These are phyloP conservation scores for Parnassius apollo DNA, from an alignment of 2,888 invertebrate species.

Conservation along the genomic window DNA sequence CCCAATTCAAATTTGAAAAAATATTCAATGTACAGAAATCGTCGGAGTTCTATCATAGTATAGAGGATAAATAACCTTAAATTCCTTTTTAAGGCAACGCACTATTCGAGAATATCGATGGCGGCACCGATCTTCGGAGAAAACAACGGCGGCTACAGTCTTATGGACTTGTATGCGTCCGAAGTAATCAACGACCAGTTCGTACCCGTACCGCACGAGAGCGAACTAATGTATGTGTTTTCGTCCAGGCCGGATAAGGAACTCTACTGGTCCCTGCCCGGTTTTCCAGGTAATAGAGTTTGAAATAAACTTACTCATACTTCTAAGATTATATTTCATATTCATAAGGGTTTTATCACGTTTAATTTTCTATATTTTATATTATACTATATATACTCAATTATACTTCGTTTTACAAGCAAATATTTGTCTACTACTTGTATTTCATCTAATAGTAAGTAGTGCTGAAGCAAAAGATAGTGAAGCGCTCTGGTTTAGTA, in stretches of 20 bases:
- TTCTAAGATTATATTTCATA: neutral
- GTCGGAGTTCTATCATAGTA: no score
- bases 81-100: constrained; percentile 47
- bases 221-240: constrained; percentile 67
- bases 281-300: constrained; percentile 57
- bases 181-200: constrained; percentile 59
- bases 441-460: no score
- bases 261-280: constrained; percentile 69
- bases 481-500: no score
- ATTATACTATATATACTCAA: no score
- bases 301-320: no score
- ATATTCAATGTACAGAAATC: no score
- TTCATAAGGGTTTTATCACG: neutral
- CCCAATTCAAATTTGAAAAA: no score
- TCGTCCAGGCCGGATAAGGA: constrained; percentile 49
- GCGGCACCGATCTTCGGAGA: constrained; percentile 66
- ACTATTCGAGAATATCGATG: constrained; percentile 55
- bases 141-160: constrained; percentile 61
- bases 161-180: constrained; percentile 60
- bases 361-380: no score
- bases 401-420: no score
- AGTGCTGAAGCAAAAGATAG: no score
- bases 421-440: no score
- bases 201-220: constrained; percentile 58
- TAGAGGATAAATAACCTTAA: neutral